Base-by-base conservation (phyloP, 1,140 invertebrate species). In the Popillia japonica region DNA sequence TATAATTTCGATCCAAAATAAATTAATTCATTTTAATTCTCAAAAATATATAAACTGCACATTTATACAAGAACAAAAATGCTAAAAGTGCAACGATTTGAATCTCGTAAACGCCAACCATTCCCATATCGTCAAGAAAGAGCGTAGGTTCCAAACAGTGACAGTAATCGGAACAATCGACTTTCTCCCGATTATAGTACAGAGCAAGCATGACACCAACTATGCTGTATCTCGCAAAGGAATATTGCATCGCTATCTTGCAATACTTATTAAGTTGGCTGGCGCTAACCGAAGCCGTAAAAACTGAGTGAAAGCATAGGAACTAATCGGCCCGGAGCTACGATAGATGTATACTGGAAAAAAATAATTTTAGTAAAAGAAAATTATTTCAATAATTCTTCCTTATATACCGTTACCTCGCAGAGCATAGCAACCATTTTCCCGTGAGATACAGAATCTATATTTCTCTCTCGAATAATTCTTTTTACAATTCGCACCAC, bases 391-490 rank as follows among this genome's bases (percentile, higher is more conserved):
- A 68, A 68, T 48, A 68, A 34, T 27, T 27, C 9, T 27, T 68
- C 22, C 20, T 68, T 22, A 27, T 22, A 23, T 68, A 68, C 61
- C 61, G 11, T 10, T 3, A 68, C 20, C 27, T 68, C 27, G 7
- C 20, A 68, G 61, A 20, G 27, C 22, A 68, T 34, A n/a, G 61
- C 61, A 0, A 68, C 61, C 3, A 20, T 22, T 68, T 55, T 68
- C 27, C 61, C 61, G 22, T 68, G 61, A 9, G 61, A 27, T 68
- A n/a, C n/a, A n/a, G n/a, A n/a, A n/a, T n/a, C n/a, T n/a, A n/a
- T n/a, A n/a, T n/a, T n/a, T n/a, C n/a, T n/a, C n/a, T n/a, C n/a
- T n/a, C n/a, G n/a, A n/a, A n/a, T n/a, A n/a, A n/a, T n/a, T n/a
- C n/a, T n/a, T n/a, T n/a, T n/a, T n/a, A n/a, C n/a, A n/a, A n/a